Evolutionary conservation across 2,797 vertebrate genomes (phyloP).

Genomic region (Chrysocyon brachyurus): DNA sequence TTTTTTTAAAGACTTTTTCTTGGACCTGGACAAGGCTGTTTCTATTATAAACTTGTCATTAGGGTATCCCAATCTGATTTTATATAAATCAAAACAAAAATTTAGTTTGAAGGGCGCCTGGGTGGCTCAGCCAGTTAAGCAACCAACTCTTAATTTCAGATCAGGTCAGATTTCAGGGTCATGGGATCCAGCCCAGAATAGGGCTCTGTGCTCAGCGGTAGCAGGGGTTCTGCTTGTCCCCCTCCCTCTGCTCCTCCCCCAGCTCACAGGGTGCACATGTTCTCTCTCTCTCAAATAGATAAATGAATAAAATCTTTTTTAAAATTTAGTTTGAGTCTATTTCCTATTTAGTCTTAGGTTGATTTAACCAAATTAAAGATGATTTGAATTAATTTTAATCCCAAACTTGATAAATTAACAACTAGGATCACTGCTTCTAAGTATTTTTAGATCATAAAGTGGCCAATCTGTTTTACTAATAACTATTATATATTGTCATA

Average conservation of each 20-base stretch:
- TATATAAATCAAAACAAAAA: conserved; percentile 57
- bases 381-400: conserved; percentile 60
- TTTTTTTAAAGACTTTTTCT: background rate
- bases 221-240: too few relatives aligned
- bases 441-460: conserved; percentile 53
- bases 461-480: conserved; percentile 45
- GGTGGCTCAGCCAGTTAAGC: too few relatives aligned
- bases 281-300: background rate
- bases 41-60: conserved; percentile 35
- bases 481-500: background rate
- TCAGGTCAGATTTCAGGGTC: too few relatives aligned
- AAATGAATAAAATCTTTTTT: background rate
- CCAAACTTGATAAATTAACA: conserved; percentile 51
- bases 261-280: background rate
- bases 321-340: conserved; percentile 9
- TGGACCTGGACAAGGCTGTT: background rate
- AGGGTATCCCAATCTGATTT: conserved; percentile 20
- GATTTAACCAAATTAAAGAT: conserved; percentile 54
- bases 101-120: background rate
- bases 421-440: background rate
- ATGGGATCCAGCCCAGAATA: too few relatives aligned
- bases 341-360: conserved; percentile 26
- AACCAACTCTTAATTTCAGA: too few relatives aligned
- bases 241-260: background rate
- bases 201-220: too few relatives aligned